phyloP scores from a whole-genome alignment of 2,113 vertebrate genomes.

The Arothron firmamentum region DNA sequence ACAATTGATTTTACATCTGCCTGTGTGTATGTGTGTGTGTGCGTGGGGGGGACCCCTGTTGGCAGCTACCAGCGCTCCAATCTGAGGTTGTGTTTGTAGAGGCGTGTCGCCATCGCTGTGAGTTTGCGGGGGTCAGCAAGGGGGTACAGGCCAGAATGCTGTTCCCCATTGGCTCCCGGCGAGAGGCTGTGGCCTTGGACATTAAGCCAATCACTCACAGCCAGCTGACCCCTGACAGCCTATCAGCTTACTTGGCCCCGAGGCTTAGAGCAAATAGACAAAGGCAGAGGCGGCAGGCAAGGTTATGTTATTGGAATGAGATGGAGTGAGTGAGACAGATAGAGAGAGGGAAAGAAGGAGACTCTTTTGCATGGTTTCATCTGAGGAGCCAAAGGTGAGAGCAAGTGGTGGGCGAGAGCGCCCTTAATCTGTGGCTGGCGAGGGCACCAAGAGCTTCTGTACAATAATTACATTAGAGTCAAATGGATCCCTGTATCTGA shows the following conservation, averaged over 20 bases:
- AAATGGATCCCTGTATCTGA: slow-evolving; percentile 81
- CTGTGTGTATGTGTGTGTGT: slow-evolving; percentile 21
- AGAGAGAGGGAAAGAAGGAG: slow-evolving; percentile 48
- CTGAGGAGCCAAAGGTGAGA: slow-evolving; percentile 79
- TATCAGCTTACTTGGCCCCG: slow-evolving; percentile 68
- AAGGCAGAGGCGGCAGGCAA: slow-evolving; percentile 63
- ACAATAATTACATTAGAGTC: slow-evolving; percentile 81
- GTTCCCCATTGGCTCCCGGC: slow-evolving; percentile 60
- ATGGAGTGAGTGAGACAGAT: slow-evolving; percentile 35
- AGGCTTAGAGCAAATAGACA: slow-evolving; percentile 65
- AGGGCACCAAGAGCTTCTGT: slow-evolving; percentile 71
- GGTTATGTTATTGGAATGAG: slow-evolving; percentile 53
- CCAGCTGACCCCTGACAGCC: slow-evolving; percentile 72
- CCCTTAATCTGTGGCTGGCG: slow-evolving; percentile 78
- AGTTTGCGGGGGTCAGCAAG: slow-evolving; percentile 53
- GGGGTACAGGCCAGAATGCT: slow-evolving; percentile 54
- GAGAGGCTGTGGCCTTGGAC: slow-evolving; percentile 63
- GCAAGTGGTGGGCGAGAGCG: slow-evolving; percentile 73
- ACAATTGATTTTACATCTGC: slow-evolving; percentile 34
- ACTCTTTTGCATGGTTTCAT: slow-evolving; percentile 68
- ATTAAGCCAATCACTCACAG: slow-evolving; percentile 72
- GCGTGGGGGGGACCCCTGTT: slow-evolving; percentile 51
- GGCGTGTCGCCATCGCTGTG: slow-evolving; percentile 68
- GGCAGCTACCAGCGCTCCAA: slow-evolving; percentile 51
- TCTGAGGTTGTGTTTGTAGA: slow-evolving; percentile 68